Percentiles rank a stretch among this genome's conserved stretches.
phyloP scores from a whole-genome alignment of 2,113 vertebrate genomes.

The Tragelaphus imberbis region DNA sequence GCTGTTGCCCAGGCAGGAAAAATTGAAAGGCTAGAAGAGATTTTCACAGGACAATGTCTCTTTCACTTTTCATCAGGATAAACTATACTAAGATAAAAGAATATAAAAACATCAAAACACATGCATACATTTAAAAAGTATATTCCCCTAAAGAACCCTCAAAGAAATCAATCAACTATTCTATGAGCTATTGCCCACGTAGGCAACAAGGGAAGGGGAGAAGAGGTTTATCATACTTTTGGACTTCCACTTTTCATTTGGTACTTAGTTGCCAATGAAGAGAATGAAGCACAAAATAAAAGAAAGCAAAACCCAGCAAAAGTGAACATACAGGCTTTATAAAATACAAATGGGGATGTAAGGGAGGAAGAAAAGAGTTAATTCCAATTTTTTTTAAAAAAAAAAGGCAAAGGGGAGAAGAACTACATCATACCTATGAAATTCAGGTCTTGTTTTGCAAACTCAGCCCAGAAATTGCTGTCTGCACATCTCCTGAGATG shows the following conservation, averaged over 20 bases:
- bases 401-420: background rate
- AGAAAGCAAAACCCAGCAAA: background rate
- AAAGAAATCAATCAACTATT: background rate
- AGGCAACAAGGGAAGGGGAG: background rate
- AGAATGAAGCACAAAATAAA: conserved; percentile 15
- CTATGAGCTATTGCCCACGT: background rate
- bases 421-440: background rate
- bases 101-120: conserved; percentile 38
- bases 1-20: background rate
- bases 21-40: background rate
- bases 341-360: background rate
- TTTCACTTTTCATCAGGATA: conserved; percentile 8
- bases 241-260: background rate
- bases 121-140: background rate
- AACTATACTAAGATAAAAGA: background rate
- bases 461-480: background rate
- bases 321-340: background rate
- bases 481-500: background rate
- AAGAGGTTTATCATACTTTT: background rate
- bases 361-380: background rate
- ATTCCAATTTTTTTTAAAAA: background rate
- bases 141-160: background rate
- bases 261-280: background rate
- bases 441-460: background rate
- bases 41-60: background rate